Evolutionary conservation across 2,797 vertebrate species (phyloP).

Genomic region (Acridotheres tristis): DNA sequence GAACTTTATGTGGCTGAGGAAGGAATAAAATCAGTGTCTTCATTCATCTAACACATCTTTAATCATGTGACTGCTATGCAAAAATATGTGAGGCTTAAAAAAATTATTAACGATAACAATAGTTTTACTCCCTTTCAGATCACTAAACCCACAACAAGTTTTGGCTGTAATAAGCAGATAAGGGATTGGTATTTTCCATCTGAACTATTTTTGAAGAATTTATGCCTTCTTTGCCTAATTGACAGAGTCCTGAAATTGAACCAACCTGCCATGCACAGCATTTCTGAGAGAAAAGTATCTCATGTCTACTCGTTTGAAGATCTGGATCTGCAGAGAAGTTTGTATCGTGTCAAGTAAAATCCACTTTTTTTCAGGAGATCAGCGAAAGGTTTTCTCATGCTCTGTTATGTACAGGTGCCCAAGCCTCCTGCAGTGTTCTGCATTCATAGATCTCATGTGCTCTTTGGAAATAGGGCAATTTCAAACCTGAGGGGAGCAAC

Average conservation of each 20-base stretch:
- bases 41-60: background rate
- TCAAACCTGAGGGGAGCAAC: background rate
- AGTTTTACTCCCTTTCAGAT: background rate
- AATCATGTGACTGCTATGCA: background rate
- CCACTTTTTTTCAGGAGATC: background rate
- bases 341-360: background rate
- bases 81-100: background rate
- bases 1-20: background rate
- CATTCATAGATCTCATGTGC: background rate
- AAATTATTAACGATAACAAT: background rate
- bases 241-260: background rate
- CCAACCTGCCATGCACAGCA: rapidly evolving
- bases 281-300: background rate
- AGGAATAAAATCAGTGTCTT: background rate
- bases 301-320: background rate
- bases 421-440: background rate
- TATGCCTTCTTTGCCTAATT: background rate
- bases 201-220: background rate
- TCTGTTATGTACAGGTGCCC: background rate
- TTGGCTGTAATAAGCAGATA: background rate
- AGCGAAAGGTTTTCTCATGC: background rate
- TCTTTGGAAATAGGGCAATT: background rate
- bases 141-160: background rate
- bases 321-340: background rate
- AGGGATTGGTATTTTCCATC: background rate